Base-by-base conservation (phyloP, 2,797 vertebrate species). In the Alcedo atthis region DNA sequence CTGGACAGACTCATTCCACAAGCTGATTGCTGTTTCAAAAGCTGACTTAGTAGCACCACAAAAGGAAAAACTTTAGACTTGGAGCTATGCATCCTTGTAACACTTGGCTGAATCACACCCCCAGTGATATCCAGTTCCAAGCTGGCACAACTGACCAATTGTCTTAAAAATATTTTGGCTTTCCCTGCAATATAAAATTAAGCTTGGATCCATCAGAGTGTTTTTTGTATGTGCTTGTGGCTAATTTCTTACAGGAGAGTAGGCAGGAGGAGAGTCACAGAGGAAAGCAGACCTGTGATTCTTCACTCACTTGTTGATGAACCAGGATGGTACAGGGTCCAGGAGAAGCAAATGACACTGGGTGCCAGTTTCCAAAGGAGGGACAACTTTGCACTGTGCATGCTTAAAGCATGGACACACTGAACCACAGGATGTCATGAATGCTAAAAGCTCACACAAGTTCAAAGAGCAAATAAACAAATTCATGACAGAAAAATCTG, bases 401-500 rank as follows among this genome's bases (percentile, higher is more conserved):
- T 54, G 78, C 28, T 30, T 83, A 62, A 54, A 89, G 22, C 37
- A n/a, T 22, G 62, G 87, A 51, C 22, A 59, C 18, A 2, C 58
- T 14, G 58, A 92, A 78, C 46, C 66, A 81, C 62, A 46, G 63
- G 32, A 69, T 58, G 26, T 8, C 61, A 53, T 68, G 42, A 30
- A 9, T 25, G 14, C 26, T 75, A 20, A 68, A 71, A 75, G 32
- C 89, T 87, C 82, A 71, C 69, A 54, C 26, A 46, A 42, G 49
- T 83, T 89, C 82, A 81, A 89, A 83, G 76, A 71, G 49, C n/a
- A 83, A 46, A 87, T 85, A 87, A 37, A 46, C 69, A 40, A 71
- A 89, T 75, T 87, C 69, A 78, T 43, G 49, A 46, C 85, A 78
- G 69, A 95, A 94, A 87, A 80, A 94, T 87, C 30, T 7, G 1